A percentile compares a stretch with the other conserved stretches of the same genome.
Evolutionary conservation across 2,797 vertebrate genomes (phyloP).

Genomic region (Sardinella longiceps): DNA sequence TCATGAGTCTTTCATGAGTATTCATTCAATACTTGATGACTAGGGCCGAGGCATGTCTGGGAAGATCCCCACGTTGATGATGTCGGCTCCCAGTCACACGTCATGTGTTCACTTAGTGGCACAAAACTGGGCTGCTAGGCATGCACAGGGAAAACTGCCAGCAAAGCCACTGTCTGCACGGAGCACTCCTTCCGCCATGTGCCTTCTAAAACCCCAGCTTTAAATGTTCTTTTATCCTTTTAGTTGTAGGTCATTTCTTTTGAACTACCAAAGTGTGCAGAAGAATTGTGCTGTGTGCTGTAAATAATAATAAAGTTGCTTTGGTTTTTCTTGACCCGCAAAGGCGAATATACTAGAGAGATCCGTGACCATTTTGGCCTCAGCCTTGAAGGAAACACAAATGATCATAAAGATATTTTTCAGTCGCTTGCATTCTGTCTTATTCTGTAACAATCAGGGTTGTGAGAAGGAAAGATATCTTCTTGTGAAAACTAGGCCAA

Average conservation of each 20-base stretch:
- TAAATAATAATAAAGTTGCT: neutral
- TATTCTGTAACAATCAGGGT: conserved; percentile 29
- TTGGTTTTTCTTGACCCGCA: neutral
- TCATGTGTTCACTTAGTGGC: neutral
- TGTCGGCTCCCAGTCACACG: neutral
- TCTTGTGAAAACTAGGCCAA: conserved; percentile 19
- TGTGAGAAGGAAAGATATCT: conserved; percentile 24
- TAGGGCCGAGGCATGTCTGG: neutral
- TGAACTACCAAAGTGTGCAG: neutral
- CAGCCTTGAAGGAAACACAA: conserved; percentile 31
- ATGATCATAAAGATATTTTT: conserved; percentile 41
- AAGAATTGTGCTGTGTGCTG: no score
- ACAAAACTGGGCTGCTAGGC: neutral
- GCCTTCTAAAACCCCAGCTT: neutral
- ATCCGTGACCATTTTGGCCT: conserved; percentile 6
- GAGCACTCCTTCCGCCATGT: neutral
- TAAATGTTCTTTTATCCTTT: neutral
- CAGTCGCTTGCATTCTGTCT: conserved; percentile 34
- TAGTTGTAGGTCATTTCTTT: neutral
- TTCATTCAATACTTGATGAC: no score
- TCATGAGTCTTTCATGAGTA: no score
- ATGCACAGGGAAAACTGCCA: neutral
- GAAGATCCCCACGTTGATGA: neutral
- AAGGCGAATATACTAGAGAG: neutral
- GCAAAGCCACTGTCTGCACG: neutral